Base-by-base conservation (phyloP, 2,888 invertebrate species). In the Geotrupes spiniger region DNA sequence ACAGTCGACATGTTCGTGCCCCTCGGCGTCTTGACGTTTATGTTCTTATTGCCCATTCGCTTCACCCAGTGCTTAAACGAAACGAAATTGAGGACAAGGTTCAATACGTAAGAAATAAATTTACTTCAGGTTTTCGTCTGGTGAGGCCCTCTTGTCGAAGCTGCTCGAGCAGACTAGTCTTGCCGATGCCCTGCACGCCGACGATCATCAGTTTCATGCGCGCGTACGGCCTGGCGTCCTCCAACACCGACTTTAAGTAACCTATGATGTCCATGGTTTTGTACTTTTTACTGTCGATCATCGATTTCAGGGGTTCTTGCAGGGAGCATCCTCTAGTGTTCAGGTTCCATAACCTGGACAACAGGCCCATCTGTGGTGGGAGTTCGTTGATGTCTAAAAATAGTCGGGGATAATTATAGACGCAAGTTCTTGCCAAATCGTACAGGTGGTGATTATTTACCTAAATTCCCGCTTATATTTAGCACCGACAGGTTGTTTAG, bases 151-250 rank as follows among this genome's bases (percentile, higher is more conserved):
- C 95, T 59, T 90, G 90, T 2, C 95, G 75, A 16, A 98, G 73
- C 59, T 92, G 87, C 61, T 94, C 90, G 25, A 97, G 74, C 2
- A 98, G 74, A 41, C 95, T 93, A 0, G 98, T 98, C 73, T 99
- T 99, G 11, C 83, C 83, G 53, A 84, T 84, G 4, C 85, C 85
- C 73, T 95, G 93, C 1, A 91, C 83, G 0, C 97, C 96, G 0
- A 96, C 96, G 39, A 97, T 85, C 93, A 94, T 94, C 11, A 99
- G 77, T 71, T 97, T 96, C 89, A 99, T 90, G 45, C 94, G 79
- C 1, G 94, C 89, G 72, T 98, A 98, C 0, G 92, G 89, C 60
- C 89, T 85, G 0, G 98, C 96, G 73, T 92, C 91, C 70, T 92
- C 92, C 56, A 87, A 72, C 11, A 88, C 89, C 0, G 88, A 88